Evolutionary conservation across 2,888 invertebrate genomes (phyloP).

Genomic region (Zaprionus lineosus): DNA sequence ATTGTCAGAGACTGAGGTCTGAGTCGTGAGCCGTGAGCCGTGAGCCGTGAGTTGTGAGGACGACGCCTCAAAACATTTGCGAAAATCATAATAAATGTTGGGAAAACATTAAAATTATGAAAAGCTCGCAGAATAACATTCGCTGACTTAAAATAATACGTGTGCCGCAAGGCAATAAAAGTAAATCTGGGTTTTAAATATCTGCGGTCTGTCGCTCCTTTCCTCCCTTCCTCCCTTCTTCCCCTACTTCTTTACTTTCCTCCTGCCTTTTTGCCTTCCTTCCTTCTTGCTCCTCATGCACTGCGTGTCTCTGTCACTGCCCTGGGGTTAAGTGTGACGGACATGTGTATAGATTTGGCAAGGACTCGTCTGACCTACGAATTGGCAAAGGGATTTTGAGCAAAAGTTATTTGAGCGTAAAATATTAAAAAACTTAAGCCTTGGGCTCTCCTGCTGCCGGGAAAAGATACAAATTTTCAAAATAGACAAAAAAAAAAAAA

Average conservation of each 20-base stretch:
- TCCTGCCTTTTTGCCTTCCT: slow-evolving; percentile 10
- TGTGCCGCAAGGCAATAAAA: slow-evolving; percentile 70
- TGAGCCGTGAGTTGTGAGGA: slow-evolving; percentile 34
- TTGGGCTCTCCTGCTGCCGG: no score
- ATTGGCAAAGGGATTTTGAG: slow-evolving; percentile 43
- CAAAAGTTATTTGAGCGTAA: slow-evolving; percentile 64
- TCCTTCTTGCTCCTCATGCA: no score
- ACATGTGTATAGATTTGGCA: slow-evolving; percentile 70
- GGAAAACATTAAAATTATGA: slow-evolving; percentile 62
- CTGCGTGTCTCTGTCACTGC: no score
- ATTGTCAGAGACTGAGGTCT: slow-evolving; percentile 73
- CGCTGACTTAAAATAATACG: slow-evolving; percentile 69
- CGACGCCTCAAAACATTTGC: slow-evolving; percentile 64
- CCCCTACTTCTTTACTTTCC: no score
- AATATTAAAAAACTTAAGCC: slow-evolving; percentile 48
- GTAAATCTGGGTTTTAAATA: slow-evolving; percentile 58
- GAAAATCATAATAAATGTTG: slow-evolving; percentile 71
- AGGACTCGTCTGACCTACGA: slow-evolving; percentile 45
- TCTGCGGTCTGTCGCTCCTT: slow-evolving; percentile 36
- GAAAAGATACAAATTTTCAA: slow-evolving; percentile 17
- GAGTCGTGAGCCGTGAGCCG: no score
- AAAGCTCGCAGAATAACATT: slow-evolving; percentile 49
- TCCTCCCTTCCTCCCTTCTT: slow-evolving; percentile 3
- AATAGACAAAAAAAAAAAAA: slow-evolving; percentile 9
- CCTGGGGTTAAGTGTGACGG: slow-evolving; percentile 74